Evolutionary conservation across 2,113 vertebrate genomes (phyloP).

Genomic region (Sisor rabdophorus): DNA sequence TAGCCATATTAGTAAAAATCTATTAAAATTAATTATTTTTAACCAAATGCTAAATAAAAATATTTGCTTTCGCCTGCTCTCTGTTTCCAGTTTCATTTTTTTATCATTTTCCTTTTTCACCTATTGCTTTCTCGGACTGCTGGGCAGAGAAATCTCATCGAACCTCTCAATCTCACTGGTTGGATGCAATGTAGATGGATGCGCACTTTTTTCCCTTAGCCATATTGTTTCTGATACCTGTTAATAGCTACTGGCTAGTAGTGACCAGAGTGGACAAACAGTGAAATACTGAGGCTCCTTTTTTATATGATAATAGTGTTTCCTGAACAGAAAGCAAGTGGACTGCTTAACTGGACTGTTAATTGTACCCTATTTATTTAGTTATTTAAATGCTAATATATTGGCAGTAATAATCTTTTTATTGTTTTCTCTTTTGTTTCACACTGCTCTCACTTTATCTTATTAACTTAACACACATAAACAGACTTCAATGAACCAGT

Average conservation of each 20-base stretch:
- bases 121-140: conserved; percentile 5
- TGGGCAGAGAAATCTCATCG: conserved; percentile 38
- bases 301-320: conserved; percentile 15
- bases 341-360: conserved; percentile 22
- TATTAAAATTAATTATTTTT: too few species aligned
- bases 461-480: conserved; percentile 43
- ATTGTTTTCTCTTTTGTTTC: conserved; percentile 23
- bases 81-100: background rate
- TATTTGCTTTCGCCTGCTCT: background rate
- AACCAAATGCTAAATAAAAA: background rate
- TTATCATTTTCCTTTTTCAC: background rate
- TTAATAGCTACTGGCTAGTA: conserved; percentile 56
- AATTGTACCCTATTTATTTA: conserved; percentile 37
- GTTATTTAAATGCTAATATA: conserved; percentile 23
- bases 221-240: conserved; percentile 28
- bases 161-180: conserved; percentile 40
- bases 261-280: conserved; percentile 47
- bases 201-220: conserved; percentile 12
- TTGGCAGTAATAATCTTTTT: conserved; percentile 34
- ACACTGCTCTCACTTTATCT: conserved; percentile 36
- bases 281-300: conserved; percentile 24
- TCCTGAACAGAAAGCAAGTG: conserved; percentile 24
- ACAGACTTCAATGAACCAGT: conserved; percentile 34
- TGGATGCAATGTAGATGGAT: conserved; percentile 21
- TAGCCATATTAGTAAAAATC: conserved; percentile 6